Percentiles rank a stretch among this genome's conserved stretches.
Conservation (phyloP, 1,140 invertebrate species). For the Cherax destructor region DNA sequence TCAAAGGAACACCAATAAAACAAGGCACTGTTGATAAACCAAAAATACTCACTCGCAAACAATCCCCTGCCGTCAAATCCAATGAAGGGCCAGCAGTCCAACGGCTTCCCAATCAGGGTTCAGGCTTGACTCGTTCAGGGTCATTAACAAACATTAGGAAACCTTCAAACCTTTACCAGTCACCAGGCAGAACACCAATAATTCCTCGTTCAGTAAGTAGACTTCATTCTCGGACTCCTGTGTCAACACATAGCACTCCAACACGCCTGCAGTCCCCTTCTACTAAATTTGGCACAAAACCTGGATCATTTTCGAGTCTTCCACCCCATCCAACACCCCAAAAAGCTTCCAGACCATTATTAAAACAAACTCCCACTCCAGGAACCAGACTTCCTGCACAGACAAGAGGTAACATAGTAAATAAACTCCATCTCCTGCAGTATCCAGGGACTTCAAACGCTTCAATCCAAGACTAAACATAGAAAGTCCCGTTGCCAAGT, state of each 20-base stretch:
- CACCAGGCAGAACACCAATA: not conserved
- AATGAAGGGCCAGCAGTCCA: not conserved
- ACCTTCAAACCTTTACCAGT: not conserved
- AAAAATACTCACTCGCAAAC: not conserved
- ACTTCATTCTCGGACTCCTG: not conserved
- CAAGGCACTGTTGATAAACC: not conserved
- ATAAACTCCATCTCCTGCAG: not conserved
- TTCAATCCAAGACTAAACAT: slow-evolving; percentile 11
- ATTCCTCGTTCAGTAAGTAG: not conserved
- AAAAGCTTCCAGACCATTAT: not conserved
- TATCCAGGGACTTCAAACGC: not conserved
- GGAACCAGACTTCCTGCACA: not conserved
- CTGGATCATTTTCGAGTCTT: slow-evolving; percentile 3
- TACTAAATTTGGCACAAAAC: not conserved
- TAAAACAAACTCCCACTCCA: not conserved
- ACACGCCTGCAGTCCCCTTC: not conserved
- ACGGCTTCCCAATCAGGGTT: not conserved
- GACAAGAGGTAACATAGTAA: not conserved
- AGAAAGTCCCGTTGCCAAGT: slow-evolving; percentile 31
- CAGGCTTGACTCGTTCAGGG: not conserved
- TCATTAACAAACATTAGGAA: not conserved
- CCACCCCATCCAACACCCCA: slow-evolving; percentile 18
- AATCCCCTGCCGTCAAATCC: not conserved
- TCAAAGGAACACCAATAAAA: not conserved
- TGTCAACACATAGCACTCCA: slow-evolving; percentile 14